Base-by-base conservation (phyloP, 2,113 vertebrate species). In the Fulica atra region DNA sequence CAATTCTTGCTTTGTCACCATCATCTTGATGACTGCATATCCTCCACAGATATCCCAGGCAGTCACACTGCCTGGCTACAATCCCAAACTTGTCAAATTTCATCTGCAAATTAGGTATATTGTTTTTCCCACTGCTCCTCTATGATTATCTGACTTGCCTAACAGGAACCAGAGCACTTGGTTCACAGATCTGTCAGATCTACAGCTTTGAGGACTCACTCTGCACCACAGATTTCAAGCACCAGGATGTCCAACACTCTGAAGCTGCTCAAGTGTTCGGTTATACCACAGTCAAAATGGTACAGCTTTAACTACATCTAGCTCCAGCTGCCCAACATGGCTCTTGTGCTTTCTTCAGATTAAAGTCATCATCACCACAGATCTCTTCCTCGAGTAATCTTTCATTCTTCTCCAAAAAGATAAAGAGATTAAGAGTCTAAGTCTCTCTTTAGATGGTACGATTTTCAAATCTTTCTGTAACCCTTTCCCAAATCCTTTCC, bases 401-500 rank as follows among this genome's bases (percentile, higher is more conserved):
- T 77, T 86, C 24, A n/a, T 74, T 88, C 50, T 64, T 81, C 80
- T 93, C 68, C 63, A 90, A 53, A 42, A 48, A 73, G 36, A 63
- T 18, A 16, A 77, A 81, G 64, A 77, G 51, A 63, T 54, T 73
- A 80, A 76, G 50, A 84, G 7, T 70, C 10, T 86, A 69, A 85
- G 23, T 44, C 68, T 53, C 66, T 65, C 85, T 88, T 84, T 40
- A 78, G 21, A 46, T 24, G 9, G 16, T 16, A 40, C 2, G 35
- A 80, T 81, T 86, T 86, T 90, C 46, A 72, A 59, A 63, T 70
- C 31, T 88, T 77, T 50, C 68, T 78, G 68, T 54, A 90, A 73
- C 38, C 12, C 71, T 66, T 88, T 93, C 51, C 71, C 51, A 86
- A 86, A 86, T 56, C 38, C 82, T 86, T 78, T 83, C 68, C 76